Percentiles rank a stretch among this genome's conserved stretches.
phyloP scores from a whole-genome alignment of 2,113 vertebrate genomes.

The Callocephalon fimbriatum region DNA sequence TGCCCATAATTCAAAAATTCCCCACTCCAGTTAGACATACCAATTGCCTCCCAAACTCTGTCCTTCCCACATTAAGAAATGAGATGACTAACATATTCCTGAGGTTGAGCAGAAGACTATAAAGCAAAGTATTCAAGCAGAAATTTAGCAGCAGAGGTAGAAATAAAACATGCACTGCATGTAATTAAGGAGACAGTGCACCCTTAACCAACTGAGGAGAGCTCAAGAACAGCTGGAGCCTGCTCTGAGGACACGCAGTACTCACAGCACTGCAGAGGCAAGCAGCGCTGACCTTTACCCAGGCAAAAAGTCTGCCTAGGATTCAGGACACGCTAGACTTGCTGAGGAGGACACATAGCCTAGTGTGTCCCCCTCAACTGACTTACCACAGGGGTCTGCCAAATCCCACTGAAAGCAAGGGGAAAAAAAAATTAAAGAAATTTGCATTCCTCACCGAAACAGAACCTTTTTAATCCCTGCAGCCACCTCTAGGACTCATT shows the following conservation, averaged over 20 bases:
- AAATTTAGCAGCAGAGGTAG: background rate
- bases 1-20: background rate
- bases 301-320: background rate
- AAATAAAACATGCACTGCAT: background rate
- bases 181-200: background rate
- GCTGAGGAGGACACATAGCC: background rate
- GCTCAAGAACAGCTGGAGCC: background rate
- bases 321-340: background rate
- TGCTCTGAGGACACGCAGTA: background rate
- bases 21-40: background rate
- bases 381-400: background rate
- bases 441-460: background rate
- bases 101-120: background rate
- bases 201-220: background rate
- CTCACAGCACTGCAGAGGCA: background rate
- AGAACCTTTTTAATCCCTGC: background rate
- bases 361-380: background rate
- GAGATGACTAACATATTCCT: background rate
- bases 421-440: background rate
- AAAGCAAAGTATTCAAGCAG: background rate
- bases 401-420: background rate
- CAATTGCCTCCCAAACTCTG: background rate
- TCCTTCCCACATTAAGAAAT: background rate
- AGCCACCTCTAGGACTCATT: background rate
- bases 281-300: background rate